Evolutionary conservation across 2,797 vertebrate species (phyloP).

Genomic region (Ceyx erithaca): DNA sequence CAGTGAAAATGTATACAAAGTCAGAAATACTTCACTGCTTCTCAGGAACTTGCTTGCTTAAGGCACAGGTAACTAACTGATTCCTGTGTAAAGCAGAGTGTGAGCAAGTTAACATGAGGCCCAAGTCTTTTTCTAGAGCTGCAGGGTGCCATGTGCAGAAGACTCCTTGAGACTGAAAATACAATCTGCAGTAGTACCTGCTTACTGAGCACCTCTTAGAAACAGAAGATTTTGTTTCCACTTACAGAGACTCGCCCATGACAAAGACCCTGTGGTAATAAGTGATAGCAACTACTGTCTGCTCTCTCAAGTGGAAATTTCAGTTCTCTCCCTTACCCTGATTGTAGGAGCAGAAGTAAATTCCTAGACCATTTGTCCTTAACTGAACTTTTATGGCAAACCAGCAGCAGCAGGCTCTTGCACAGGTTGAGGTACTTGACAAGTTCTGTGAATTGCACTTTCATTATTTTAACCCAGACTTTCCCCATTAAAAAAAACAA

Average conservation of each 20-base stretch:
- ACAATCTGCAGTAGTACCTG: neutral
- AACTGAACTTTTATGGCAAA: neutral
- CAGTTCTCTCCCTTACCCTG: neutral
- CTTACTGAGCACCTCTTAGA: neutral
- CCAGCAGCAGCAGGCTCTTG: neutral
- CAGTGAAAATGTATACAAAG: neutral
- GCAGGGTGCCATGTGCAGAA: neutral
- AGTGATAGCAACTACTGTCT: neutral
- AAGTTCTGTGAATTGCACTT: neutral
- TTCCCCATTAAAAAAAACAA: neutral
- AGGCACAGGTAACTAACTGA: neutral
- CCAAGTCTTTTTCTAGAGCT: neutral
- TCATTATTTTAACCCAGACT: neutral
- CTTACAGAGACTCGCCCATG: neutral
- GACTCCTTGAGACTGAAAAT: neutral
- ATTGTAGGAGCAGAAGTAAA: neutral
- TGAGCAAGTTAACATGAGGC: neutral
- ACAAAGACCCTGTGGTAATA: neutral
- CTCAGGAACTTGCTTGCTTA: neutral
- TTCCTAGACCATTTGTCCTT: neutral
- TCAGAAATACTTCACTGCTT: neutral
- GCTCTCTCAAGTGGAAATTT: neutral
- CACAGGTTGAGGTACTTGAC: neutral
- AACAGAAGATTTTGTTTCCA: neutral
- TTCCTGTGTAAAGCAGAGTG: neutral